phyloP scores from a whole-genome alignment of 1,140 invertebrate species.

The Trachymyrmex septentrionalis region DNA sequence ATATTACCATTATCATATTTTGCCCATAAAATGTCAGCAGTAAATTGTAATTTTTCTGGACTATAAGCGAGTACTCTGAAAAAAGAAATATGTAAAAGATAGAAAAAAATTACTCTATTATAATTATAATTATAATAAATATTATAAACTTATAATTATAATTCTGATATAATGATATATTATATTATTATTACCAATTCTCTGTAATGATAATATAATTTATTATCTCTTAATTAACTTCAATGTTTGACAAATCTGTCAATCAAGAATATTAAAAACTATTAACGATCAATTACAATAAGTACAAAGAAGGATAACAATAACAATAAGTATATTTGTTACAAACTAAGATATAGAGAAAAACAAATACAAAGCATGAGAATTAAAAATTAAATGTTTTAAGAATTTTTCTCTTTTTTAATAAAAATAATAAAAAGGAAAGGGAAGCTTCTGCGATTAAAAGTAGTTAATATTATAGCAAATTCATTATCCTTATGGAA shows the following conservation, averaged over 20 bases:
- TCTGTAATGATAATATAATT: neutral
- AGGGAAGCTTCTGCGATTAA: neutral
- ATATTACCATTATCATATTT: slow-evolving; percentile 89
- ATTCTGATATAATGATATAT: neutral
- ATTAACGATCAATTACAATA: neutral
- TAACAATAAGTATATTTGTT: neutral
- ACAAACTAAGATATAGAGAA: neutral
- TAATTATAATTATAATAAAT: slow-evolving; percentile 46
- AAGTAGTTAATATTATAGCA: neutral
- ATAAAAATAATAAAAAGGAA: neutral
- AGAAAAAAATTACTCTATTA: slow-evolving; percentile 8
- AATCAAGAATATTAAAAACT: neutral
- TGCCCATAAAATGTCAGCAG: slow-evolving; percentile 90
- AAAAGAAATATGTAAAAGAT: slow-evolving; percentile 62
- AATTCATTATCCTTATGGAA: slow-evolving; percentile 2
- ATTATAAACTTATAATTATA: slow-evolving; percentile 23
- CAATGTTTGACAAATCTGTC: neutral
- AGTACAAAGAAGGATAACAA: neutral
- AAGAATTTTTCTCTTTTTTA: neutral
- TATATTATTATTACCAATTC: neutral
- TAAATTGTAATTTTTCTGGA: slow-evolving; percentile 91
- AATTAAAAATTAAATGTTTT: neutral
- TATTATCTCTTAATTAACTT: neutral
- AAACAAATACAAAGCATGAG: neutral
- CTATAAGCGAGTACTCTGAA: slow-evolving; percentile 90